Percentiles rank a stretch among this genome's conserved stretches.
phyloP scores from a whole-genome alignment of 2,888 invertebrate species.

The Aradus depressus region DNA sequence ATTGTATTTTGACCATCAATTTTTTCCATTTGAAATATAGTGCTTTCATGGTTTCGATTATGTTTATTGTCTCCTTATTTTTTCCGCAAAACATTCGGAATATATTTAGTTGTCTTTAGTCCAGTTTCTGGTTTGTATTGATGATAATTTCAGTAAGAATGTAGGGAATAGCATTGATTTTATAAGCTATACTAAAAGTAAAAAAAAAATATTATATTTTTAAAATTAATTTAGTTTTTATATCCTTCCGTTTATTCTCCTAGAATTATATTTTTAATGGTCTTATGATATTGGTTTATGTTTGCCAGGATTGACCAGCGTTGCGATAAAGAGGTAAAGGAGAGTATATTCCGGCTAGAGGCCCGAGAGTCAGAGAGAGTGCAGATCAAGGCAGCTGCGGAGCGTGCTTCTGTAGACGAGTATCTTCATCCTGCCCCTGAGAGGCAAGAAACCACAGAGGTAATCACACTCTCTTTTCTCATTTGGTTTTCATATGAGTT shows the following conservation, averaged over 20 bases:
- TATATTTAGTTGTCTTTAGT: not conserved
- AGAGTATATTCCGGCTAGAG: conserved; percentile 72
- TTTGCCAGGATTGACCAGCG: conserved; percentile 57
- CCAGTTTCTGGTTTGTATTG: too few relatives aligned
- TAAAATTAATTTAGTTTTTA: not conserved
- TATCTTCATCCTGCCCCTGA: conserved; percentile 23
- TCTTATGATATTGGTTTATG: conserved; percentile 27
- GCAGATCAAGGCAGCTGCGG: conserved; percentile 40
- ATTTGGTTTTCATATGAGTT: not conserved
- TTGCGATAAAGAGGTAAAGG: conserved; percentile 58
- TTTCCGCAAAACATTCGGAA: not conserved
- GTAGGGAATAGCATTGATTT: not conserved
- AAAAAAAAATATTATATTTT: not conserved
- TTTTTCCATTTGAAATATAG: too few relatives aligned
- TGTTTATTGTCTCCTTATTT: not conserved
- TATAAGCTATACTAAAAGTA: not conserved
- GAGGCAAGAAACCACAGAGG: conserved; percentile 19
- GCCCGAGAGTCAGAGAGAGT: conserved; percentile 63
- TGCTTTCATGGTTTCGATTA: too few relatives aligned
- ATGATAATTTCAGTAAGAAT: too few relatives aligned
- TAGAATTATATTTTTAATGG: conserved; percentile 16
- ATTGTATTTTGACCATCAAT: too few relatives aligned
- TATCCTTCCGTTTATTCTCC: not conserved
- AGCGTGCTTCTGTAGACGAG: conserved; percentile 25
- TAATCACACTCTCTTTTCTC: not conserved